These are phyloP conservation scores for Napeogenes inachia DNA, from an alignment of 2,888 invertebrate genomes.

Conservation along the genomic window DNA sequence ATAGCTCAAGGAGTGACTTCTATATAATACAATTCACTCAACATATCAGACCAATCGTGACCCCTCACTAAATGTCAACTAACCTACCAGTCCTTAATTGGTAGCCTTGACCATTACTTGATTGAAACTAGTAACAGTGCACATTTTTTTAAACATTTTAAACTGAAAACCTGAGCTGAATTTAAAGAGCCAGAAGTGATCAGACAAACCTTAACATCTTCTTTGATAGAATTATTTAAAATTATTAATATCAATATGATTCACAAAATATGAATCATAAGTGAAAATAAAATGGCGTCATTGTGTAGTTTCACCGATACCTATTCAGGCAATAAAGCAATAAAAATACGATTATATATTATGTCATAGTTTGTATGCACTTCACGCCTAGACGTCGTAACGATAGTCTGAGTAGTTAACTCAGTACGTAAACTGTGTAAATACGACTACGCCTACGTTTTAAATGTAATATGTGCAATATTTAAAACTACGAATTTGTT, in stretches of 20 bases:
- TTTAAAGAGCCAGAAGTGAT: too few species aligned
- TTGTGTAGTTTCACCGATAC: background rate
- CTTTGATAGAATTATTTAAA: background rate
- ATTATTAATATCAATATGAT: background rate
- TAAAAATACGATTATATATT: background rate
- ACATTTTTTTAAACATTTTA: conserved; percentile 10
- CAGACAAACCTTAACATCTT: background rate
- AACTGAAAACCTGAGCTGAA: too few species aligned
- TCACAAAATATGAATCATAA: background rate
- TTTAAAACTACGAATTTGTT: too few species aligned
- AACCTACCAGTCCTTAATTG: too few species aligned
- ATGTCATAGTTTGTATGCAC: background rate
- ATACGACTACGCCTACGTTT: too few species aligned
- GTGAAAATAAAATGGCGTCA: conserved; percentile 1
- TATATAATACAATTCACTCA: conserved; percentile 2
- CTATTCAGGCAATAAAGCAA: background rate
- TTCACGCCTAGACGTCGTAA: background rate
- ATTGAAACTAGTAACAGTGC: too few species aligned
- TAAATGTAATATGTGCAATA: too few species aligned
- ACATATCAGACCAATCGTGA: conserved; percentile 1
- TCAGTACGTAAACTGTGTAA: too few species aligned
- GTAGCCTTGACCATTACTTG: conserved; percentile 9
- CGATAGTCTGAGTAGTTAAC: too few species aligned
- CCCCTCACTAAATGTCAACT: background rate
- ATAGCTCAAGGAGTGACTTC: conserved; percentile 12